Conservation (phyloP, 2,888 invertebrate species). For the Euspilapteryx auroguttella region DNA sequence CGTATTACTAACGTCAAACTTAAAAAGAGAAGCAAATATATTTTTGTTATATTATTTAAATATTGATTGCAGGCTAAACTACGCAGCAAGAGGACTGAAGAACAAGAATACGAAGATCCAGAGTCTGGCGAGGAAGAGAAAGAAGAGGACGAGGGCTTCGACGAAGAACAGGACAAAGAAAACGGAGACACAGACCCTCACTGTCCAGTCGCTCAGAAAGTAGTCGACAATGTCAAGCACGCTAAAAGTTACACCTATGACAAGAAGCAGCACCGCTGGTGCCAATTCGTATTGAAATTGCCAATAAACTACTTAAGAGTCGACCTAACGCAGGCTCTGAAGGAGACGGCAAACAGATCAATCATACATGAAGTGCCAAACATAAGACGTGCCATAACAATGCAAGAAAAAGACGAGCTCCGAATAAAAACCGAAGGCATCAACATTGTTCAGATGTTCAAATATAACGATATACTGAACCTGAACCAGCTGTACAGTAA, state of each 20-base stretch:
- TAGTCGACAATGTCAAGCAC: slow-evolving; percentile 33
- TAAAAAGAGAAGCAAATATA: no score
- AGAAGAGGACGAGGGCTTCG: slow-evolving; percentile 45
- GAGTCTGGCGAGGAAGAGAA: slow-evolving; percentile 62
- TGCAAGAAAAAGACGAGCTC: slow-evolving; percentile 64
- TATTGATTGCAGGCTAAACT: slow-evolving; percentile 41
- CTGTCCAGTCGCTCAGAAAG: slow-evolving; percentile 32
- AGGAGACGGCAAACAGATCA: slow-evolving; percentile 68
- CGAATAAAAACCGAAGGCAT: slow-evolving; percentile 93
- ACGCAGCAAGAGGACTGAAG: slow-evolving; percentile 59
- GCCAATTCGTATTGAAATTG: slow-evolving; percentile 76
- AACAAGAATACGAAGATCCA: slow-evolving; percentile 69
- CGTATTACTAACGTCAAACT: no score
- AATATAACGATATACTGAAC: slow-evolving; percentile 76
- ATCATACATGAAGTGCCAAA: slow-evolving; percentile 79
- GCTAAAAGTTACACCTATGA: slow-evolving; percentile 76
- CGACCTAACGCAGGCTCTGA: slow-evolving; percentile 75
- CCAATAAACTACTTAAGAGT: slow-evolving; percentile 53
- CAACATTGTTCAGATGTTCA: slow-evolving; percentile 89
- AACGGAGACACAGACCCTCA: slow-evolving; percentile 20
- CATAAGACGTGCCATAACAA: slow-evolving; percentile 85
- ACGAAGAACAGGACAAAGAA: slow-evolving; percentile 18
- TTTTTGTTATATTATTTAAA: no score
- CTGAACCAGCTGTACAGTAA: slow-evolving; percentile 87
- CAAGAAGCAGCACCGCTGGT: slow-evolving; percentile 77